Base-by-base conservation (phyloP, 2,113 vertebrate species). In the Apeltes quadracus region DNA sequence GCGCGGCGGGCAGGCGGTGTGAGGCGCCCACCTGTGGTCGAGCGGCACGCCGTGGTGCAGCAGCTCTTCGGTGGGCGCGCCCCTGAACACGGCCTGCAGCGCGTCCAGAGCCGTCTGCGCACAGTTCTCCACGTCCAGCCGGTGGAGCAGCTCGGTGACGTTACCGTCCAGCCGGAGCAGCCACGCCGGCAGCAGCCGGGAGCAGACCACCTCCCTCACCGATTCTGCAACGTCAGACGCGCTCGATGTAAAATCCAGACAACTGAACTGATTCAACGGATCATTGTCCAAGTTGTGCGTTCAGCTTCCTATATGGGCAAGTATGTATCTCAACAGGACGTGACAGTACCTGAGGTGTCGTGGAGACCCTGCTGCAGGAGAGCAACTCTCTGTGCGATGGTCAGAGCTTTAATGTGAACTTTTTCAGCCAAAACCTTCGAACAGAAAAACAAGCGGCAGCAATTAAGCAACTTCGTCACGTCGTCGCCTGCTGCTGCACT, bases 61-160 rank as follows among this genome's bases (percentile, higher is more conserved):
- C 12, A 95, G 77, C 1, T 97, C 94, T 41, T 83, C 90, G n/a
- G 91, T 41, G 1, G 93, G 64, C 53, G 84, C 94, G 54, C 86
- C 73, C 18, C 89, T 91, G 87, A 98, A 97, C 3, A 96, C 63
- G 48, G 95, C 92, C 58, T 92, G 94, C 62, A 98, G 92, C 11
- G 90, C 92, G 25, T 90, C 83, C 39, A 92, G 77, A 3, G 95
- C 95, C 3, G 95, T 96, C 76, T 97, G 93, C 16, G 95, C 87
- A 32, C 95, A 98, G 79, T 98, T 96, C 89, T 99, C 98, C 14
- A 98, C 95, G 87, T 99, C 98, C 69, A 99, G 90, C 16, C 94
- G 92, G 88, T 97, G 96, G 59, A 99, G 95, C 62, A 99, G 75
- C 78, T 96, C 93, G 34, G 97, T 89, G 61, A 97, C 43, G 63